A percentile compares a stretch with the other conserved stretches of the same genome.
Conservation (phyloP, 2,888 invertebrate species). For the Pediacus dermestoides region DNA sequence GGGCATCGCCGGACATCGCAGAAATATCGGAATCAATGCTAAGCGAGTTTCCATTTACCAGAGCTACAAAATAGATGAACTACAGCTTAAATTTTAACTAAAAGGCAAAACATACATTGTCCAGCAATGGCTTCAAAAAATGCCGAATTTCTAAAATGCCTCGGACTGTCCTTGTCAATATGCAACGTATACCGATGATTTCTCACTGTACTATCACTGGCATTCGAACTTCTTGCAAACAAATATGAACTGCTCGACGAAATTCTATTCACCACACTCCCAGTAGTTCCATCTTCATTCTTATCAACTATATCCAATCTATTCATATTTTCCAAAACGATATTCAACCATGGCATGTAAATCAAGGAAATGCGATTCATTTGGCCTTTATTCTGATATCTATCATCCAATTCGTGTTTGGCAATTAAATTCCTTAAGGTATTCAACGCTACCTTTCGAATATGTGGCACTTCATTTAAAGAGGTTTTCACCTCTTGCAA, state of each 20-base stretch:
- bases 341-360: constrained; percentile 87
- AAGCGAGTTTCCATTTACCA: constrained; percentile 71
- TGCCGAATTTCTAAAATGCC: constrained; percentile 72
- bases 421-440: constrained; percentile 83
- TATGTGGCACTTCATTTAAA: constrained; percentile 78
- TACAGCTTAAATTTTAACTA: too few species aligned
- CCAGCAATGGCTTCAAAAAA: constrained; percentile 71
- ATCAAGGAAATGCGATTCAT: constrained; percentile 81
- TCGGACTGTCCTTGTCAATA: constrained; percentile 70
- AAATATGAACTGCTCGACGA: constrained; percentile 60
- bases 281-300: constrained; percentile 49
- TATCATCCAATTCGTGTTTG: constrained; percentile 91
- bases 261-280: constrained; percentile 50
- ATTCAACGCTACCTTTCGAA: constrained; percentile 74
- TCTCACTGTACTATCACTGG: constrained; percentile 57
- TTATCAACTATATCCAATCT: constrained; percentile 58
- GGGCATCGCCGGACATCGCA: constrained; percentile 61
- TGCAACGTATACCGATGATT: constrained; percentile 66
- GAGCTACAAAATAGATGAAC: constrained; percentile 51
- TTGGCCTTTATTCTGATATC: constrained; percentile 71
- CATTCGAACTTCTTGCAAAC: constrained; percentile 52
- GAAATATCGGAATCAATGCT: constrained; percentile 75
- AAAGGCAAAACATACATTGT: constrained; percentile 50
- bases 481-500: constrained; percentile 85
- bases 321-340: constrained; percentile 83